Base-by-base conservation (phyloP, 2,113 vertebrate species). In the Hippocampus guttulatus region DNA sequence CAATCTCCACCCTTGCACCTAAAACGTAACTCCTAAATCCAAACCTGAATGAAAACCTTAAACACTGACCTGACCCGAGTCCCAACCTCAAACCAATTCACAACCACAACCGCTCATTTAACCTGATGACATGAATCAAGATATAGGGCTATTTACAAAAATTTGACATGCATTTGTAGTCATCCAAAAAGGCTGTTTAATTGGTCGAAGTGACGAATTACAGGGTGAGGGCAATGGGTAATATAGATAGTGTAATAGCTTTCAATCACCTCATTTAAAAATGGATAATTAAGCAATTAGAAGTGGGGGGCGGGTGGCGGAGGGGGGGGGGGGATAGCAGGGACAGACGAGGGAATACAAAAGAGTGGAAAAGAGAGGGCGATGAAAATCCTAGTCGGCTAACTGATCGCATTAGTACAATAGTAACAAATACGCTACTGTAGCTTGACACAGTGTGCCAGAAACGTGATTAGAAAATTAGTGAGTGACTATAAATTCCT, bases 191-290 rank as follows among this genome's bases (percentile, higher is more conserved):
- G 76, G 83, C 82, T 86, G 85, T 90, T 87, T 88, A 88, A 90
- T 91, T 89, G 77, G 77, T 87, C 85, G 90, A 88, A 85, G 86
- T 90, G 88, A 86, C 89, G 89, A 87, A 92, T 91, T 92, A 92
- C 89, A 91, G 86, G 51, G 85, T 89, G 84, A 86, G 84, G 84
- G 84, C 88, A 75, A 71, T 83, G 84, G 85, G 84, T 90, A 88
- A 86, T 89, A 91, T 82, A 91, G 88, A 90, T 90, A 90, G 84
- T 90, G 88, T 90, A 91, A 89, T 88, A 91, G 85, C 80, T 87
- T 88, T 91, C 77, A 88, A 84, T 89, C 88, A 86, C 80, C 88
- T 87, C 80, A 84, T 90, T 90, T 82, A 87, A 89, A 51, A 88
- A 83, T 75, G 68, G 57, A 84, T 85, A 81, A 81, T 85, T 78